Conservation (phyloP, 23 tunicate genomes). For the Halocynthia roretzi region DNA sequence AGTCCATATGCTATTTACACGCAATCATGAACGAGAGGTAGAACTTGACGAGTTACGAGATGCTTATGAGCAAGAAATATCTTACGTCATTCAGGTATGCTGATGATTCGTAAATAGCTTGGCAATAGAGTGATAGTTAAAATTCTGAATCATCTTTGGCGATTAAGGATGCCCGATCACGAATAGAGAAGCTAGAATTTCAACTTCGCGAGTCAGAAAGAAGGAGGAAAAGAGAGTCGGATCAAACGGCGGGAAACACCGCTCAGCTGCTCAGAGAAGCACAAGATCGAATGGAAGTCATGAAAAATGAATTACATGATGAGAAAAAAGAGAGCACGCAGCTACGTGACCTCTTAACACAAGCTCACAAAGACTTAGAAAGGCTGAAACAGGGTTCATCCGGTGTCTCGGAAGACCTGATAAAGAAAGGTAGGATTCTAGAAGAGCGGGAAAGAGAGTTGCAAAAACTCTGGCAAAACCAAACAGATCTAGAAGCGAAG, state of each 20-base stretch:
- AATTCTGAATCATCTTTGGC: background rate
- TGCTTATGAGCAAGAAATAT: conserved; percentile 52
- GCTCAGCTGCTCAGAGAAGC: conserved; percentile 54
- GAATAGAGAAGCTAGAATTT: conserved; percentile 42
- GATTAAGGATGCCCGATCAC: conserved; percentile 31
- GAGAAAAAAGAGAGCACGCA: conserved; percentile 43
- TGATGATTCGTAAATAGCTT: background rate
- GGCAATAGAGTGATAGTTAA: background rate
- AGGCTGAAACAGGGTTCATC: conserved; percentile 37
- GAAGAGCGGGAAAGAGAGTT: conserved; percentile 33
- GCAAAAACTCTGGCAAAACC: conserved; percentile 17
- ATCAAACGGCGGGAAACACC: conserved; percentile 38
- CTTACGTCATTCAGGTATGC: conserved; percentile 34
- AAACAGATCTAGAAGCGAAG: conserved; percentile 25
- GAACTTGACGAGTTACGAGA: conserved; percentile 59
- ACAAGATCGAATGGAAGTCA: conserved; percentile 56
- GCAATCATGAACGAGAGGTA: conserved; percentile 76
- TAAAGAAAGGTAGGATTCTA: conserved; percentile 22
- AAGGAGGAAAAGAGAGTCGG: conserved; percentile 39
- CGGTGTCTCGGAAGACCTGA: conserved; percentile 38
- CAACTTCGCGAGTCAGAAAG: conserved; percentile 51
- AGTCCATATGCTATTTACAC: conserved; percentile 74
- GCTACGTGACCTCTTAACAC: conserved; percentile 47
- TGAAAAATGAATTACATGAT: conserved; percentile 49
- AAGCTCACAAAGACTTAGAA: conserved; percentile 59